Percentiles rank a stretch among this genome's conserved stretches.
These are phyloP conservation scores for Aleiodes leptofemur DNA, from an alignment of 2,888 invertebrate genomes.

Conservation along the genomic window DNA sequence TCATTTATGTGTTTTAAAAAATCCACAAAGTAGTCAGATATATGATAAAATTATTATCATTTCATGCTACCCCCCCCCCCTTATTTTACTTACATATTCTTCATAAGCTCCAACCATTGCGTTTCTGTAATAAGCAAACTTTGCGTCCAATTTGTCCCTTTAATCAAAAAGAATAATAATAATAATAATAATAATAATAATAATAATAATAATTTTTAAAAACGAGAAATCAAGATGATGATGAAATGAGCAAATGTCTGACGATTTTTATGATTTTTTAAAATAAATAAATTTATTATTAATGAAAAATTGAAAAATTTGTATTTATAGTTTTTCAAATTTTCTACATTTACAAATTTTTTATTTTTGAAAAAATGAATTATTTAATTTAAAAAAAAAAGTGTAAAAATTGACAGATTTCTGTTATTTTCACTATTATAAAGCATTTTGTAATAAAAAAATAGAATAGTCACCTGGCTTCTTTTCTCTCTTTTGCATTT, in stretches of 20 bases:
- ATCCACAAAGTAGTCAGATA: not conserved
- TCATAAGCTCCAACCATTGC: not conserved
- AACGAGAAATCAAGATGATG: no score
- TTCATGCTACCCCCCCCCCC: not conserved
- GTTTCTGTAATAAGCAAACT: not conserved
- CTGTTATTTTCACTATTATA: no score
- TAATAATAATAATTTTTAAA: no score
- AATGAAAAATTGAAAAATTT: no score
- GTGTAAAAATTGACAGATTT: not conserved
- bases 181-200: not conserved
- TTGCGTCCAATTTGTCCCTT: not conserved
- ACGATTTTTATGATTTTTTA: no score
- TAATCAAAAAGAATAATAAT: not conserved
- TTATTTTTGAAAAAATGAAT: not conserved
- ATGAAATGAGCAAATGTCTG: no score
- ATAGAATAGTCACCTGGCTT: not conserved
- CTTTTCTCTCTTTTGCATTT: not conserved
- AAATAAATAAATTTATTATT: no score
- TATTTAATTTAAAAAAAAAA: not conserved
- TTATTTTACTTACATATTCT: constrained; percentile 11
- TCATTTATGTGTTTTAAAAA: no score
- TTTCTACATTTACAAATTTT: no score
- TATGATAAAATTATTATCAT: not conserved
- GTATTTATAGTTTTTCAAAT: no score
- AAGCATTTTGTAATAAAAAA: not conserved